Evolutionary conservation across 1,140 invertebrate species (phyloP), one percentile per base, ranked within the genome.

Genomic region (Parapsyche elsis): DNA sequence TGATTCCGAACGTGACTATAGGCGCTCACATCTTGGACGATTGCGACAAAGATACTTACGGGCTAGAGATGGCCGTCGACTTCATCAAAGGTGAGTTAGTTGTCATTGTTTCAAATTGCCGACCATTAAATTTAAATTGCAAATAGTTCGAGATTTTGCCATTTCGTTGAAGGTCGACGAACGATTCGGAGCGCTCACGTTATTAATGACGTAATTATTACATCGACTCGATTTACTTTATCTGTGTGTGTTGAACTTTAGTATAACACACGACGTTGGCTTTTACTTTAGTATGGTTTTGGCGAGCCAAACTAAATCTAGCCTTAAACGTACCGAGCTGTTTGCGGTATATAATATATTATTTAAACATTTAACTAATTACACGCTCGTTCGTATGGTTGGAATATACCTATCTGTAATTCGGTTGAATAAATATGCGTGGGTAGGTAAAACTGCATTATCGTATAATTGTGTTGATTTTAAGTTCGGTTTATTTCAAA

Each of bases 11-110:
- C 9, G 91, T 96, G 14, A 92, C 89, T 49, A 86, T 97, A 0
- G 95, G 96, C 0, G 94, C 94, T 0, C 93, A 96, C 84, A 95
- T 96, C 9, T 90, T 97, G 76, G 96, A 97, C 84, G 96, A 97
- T 85, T 97, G 96, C 86, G 96, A 97, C 86, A 94, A 95, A 86
- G 96, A 97, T 86, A 97, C 95, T 7, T 97, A 97, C 85, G 96
- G 96, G 7, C 87, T 97, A 30, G 95, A 97, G 86, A 96, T 97
- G 92, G 94, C 95, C 0, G 94, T 97, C 16, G 96, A 97, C 87
- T 97, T 97, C 85, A 97, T 97, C 79, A 95, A 97, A 93, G 96
- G 96, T 97, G 89, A 91, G 92, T 84, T 21, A 7, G 5, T 2
- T 67, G 67, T 26, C 10, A n/a, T 44, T 71, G 23, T 19, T 61